Evolutionary conservation across 2,797 vertebrate species (phyloP), one percentile per base, ranked within the genome.

Genomic region (Siniperca obscura): DNA sequence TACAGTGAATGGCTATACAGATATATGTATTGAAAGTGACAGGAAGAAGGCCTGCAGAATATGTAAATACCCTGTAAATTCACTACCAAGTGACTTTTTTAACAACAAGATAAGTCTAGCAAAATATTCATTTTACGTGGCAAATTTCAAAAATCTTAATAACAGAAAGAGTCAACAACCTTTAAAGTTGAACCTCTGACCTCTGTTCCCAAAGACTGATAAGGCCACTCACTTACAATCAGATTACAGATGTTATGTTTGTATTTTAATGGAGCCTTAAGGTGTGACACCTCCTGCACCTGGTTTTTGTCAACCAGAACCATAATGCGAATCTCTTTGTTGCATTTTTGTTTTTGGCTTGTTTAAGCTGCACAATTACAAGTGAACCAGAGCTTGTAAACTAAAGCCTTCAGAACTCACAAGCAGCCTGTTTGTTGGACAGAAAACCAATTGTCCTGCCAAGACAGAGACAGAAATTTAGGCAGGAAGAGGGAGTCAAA

Each of bases 301-400:
- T 40, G 27, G 5, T 66, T 80, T 64, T 48, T 60, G 60, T 21
- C 8, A 3, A 2, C 25, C 30, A 44, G 7, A 60, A 50, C 21
- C 17, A 61, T 21, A 21, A 22, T 59, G 21, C 10, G 17, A 78
- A 72, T 75, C 36, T 61, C 16, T 53, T 61, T 34, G 3, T 9
- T 64, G 50, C 64, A 59, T 36, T 82, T 76, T 60, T 48, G 9
- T 4, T 55, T 83, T 75, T 72, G 66, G 61, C 65, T 59, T 61
- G 21, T 73, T 72, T 44, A 50, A 66, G 48, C 22, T 74, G 22
- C 22, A 12, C 9, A 53, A 1, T 75, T 76, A 70, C 30, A 64
- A 27, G 48, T 55, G 40, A 79, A 56, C n/a, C 65, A 64, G 56
- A 57, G 7, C 48, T 70, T 55, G 59, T 73, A 83, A 78, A 75